Evolutionary conservation across 2,113 vertebrate genomes (phyloP).

Genomic region (Cavia porcellus): DNA sequence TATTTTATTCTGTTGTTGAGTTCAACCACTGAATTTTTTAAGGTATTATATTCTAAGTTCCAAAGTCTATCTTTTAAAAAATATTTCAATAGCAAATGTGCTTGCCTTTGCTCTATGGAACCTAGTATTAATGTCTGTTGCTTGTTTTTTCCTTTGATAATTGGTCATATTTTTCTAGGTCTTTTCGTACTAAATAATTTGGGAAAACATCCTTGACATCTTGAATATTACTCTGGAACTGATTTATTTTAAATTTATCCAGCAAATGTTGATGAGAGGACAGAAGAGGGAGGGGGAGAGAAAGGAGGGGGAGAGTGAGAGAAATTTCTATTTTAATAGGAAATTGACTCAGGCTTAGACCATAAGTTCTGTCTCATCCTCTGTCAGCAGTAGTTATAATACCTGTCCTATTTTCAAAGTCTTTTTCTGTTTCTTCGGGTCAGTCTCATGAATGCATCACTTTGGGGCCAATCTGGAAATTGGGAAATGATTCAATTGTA

Average conservation of each 20-base stretch:
- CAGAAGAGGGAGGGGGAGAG: neutral
- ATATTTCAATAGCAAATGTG: neutral
- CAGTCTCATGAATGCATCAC: neutral
- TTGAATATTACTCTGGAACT: conserved; percentile 47
- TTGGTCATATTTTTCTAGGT: conserved; percentile 37
- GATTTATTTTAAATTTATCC: conserved; percentile 22
- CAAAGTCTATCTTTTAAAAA: neutral
- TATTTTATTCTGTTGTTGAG: conserved; percentile 6
- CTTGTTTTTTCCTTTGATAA: conserved; percentile 13
- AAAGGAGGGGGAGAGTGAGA: neutral
- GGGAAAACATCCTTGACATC: neutral
- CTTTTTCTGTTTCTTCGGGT: neutral
- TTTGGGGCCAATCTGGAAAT: neutral
- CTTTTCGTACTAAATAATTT: conserved; percentile 33
- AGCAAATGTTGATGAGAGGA: neutral
- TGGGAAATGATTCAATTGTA: neutral
- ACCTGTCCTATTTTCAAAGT: neutral
- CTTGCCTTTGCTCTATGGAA: neutral
- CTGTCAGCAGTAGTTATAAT: neutral
- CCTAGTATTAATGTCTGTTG: neutral
- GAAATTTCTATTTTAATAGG: neutral
- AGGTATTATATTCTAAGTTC: neutral
- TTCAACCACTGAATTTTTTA: neutral
- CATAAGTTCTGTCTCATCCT: neutral
- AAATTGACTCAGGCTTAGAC: neutral